These are phyloP conservation scores for Balaeniceps rex DNA, from an alignment of 2,113 vertebrate species.

Conservation along the genomic window DNA sequence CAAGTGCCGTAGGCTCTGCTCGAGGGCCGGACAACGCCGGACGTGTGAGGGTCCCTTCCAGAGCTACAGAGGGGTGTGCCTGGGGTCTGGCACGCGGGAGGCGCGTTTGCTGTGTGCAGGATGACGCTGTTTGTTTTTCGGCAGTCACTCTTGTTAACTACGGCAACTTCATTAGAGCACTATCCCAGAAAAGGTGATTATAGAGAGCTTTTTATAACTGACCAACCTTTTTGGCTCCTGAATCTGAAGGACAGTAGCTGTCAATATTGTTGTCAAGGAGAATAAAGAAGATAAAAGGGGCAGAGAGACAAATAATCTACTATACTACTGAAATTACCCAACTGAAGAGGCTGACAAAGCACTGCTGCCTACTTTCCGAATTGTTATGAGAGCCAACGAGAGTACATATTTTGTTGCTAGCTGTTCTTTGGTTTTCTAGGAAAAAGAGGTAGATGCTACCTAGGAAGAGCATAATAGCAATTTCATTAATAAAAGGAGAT, in stretches of 20 bases:
- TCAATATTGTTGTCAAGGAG: not conserved
- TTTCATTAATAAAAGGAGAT: not conserved
- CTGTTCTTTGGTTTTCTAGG: not conserved
- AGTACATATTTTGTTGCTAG: not conserved
- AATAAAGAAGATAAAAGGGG: not conserved
- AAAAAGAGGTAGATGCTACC: not conserved
- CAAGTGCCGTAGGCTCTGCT: not conserved
- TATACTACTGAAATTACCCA: not conserved
- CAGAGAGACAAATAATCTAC: not conserved
- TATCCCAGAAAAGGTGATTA: not conserved
- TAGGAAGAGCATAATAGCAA: not conserved
- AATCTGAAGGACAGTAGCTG: not conserved
- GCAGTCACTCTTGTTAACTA: not conserved
- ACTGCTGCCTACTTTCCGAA: not conserved
- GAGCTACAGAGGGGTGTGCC: too few relatives aligned
- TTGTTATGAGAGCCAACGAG: not conserved
- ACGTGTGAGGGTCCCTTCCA: not conserved
- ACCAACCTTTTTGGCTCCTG: not conserved
- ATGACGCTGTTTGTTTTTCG: not conserved
- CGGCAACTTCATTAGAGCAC: not conserved
- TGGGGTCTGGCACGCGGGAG: not conserved
- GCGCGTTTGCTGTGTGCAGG: rapidly evolving
- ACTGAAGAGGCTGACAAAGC: not conserved
- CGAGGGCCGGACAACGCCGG: rapidly evolving
- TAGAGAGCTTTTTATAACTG: not conserved